phyloP scores from a whole-genome alignment of 2,888 invertebrate genomes.

The Cremastobaeus sp. region DNA sequence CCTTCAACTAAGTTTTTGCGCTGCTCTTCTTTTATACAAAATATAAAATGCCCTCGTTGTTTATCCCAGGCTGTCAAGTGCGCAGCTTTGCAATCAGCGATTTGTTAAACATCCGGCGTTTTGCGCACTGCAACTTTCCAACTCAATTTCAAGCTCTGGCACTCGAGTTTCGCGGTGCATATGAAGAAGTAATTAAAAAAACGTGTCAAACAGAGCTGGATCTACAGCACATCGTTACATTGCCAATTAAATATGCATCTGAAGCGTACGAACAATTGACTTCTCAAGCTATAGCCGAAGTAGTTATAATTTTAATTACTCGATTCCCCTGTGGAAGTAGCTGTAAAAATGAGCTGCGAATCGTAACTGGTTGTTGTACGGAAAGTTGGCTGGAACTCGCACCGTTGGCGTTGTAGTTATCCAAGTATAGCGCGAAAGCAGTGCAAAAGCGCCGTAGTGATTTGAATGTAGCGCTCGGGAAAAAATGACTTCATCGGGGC shows the following conservation, averaged over 20 bases:
- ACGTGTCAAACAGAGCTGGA: too few species aligned
- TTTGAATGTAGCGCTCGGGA: too few species aligned
- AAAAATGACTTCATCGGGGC: too few species aligned
- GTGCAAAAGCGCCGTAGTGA: too few species aligned
- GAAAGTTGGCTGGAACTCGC: too few species aligned
- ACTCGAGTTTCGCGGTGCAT: too few species aligned
- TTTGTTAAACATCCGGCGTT: background rate
- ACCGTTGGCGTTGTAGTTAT: too few species aligned
- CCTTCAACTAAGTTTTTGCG: constrained; percentile 59
- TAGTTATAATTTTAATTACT: constrained; percentile 45
- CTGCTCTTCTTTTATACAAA: constrained; percentile 38
- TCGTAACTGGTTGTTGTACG: too few species aligned
- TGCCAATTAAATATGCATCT: constrained; percentile 8
- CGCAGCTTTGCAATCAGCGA: constrained; percentile 1
- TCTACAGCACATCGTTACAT: background rate
- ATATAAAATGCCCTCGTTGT: constrained; percentile 39
- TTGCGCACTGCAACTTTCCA: background rate
- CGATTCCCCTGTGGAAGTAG: background rate
- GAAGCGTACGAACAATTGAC: constrained; percentile 12
- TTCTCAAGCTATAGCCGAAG: background rate
- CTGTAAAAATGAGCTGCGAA: background rate
- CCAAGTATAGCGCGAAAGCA: too few species aligned
- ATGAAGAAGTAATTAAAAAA: too few species aligned
- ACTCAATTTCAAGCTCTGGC: too few species aligned
- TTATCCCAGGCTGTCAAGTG: constrained; percentile 7